These are phyloP conservation scores for Cichlasoma orientale DNA, from an alignment of 2,797 vertebrate species.

Conservation along the genomic window DNA sequence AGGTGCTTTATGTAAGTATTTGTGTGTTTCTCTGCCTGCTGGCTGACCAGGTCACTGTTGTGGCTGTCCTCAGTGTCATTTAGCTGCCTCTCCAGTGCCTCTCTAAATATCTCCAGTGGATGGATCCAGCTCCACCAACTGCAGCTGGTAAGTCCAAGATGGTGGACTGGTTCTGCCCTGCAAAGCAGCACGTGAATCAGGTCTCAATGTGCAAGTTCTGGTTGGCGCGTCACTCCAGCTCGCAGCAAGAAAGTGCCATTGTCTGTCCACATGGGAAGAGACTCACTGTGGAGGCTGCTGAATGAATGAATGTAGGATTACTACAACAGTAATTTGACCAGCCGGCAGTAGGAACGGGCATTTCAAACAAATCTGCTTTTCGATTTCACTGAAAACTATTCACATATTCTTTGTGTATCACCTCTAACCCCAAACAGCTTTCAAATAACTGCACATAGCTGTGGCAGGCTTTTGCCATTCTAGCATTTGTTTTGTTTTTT, in stretches of 20 bases:
- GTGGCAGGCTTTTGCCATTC: background rate
- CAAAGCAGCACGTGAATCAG: background rate
- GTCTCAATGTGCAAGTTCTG: background rate
- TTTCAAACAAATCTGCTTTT: background rate
- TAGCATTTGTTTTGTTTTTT: too few relatives aligned
- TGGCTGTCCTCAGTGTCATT: background rate
- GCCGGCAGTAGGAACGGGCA: background rate
- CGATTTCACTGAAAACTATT: too few relatives aligned
- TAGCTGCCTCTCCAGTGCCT: background rate
- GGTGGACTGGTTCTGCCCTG: background rate
- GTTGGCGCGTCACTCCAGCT: too few relatives aligned
- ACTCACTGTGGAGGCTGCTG: background rate
- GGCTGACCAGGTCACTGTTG: too few relatives aligned
- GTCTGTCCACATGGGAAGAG: too few relatives aligned
- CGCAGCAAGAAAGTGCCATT: too few relatives aligned
- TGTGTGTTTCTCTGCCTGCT: background rate
- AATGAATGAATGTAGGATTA: background rate
- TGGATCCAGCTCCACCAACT: background rate
- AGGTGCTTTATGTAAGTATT: too few relatives aligned
- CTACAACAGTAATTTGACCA: background rate
- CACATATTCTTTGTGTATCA: background rate
- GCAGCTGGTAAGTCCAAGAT: background rate
- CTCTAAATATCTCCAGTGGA: background rate
- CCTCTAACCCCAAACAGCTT: background rate
- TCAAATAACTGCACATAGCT: background rate